Evolutionary conservation across 23 tunicate genomes (phyloP).

Genomic region (Diplosoma virens): DNA sequence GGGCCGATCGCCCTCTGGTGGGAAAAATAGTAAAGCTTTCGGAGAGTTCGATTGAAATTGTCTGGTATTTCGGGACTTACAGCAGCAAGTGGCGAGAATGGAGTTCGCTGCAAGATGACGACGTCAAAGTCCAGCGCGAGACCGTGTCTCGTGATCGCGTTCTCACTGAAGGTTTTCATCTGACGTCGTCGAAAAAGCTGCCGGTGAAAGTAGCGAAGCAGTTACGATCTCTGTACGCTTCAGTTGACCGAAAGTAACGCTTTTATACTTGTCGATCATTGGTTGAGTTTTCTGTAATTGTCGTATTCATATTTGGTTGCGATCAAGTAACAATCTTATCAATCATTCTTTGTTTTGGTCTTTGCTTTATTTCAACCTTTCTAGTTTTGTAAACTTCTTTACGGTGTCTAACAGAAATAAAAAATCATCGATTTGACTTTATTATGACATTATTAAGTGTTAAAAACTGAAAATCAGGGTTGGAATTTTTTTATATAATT

Average conservation of each 20-base stretch:
- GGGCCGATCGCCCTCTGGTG: slow-evolving; percentile 48
- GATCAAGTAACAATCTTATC: no score
- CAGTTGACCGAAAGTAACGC: neutral
- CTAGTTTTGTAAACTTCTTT: no score
- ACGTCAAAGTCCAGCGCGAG: neutral
- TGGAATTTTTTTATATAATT: no score
- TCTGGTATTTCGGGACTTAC: slow-evolving; percentile 27
- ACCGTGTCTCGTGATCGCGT: slow-evolving; percentile 5
- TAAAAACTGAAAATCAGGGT: no score
- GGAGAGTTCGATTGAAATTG: neutral
- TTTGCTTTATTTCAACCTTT: no score
- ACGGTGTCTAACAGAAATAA: no score
- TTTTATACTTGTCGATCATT: no score
- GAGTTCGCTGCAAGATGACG: neutral
- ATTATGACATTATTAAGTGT: no score
- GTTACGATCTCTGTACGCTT: neutral
- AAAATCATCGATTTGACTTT: no score
- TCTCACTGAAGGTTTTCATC: slow-evolving; percentile 1
- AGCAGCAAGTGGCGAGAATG: slow-evolving; percentile 19
- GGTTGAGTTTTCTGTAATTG: no score
- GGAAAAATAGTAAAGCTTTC: slow-evolving; percentile 24
- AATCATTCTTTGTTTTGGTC: no score
- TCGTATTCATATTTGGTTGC: no score
- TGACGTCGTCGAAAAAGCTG: slow-evolving; percentile 13
- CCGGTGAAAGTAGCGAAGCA: slow-evolving; percentile 13